phyloP scores from a whole-genome alignment of 2,797 vertebrate species.

The Tapirus indicus region DNA sequence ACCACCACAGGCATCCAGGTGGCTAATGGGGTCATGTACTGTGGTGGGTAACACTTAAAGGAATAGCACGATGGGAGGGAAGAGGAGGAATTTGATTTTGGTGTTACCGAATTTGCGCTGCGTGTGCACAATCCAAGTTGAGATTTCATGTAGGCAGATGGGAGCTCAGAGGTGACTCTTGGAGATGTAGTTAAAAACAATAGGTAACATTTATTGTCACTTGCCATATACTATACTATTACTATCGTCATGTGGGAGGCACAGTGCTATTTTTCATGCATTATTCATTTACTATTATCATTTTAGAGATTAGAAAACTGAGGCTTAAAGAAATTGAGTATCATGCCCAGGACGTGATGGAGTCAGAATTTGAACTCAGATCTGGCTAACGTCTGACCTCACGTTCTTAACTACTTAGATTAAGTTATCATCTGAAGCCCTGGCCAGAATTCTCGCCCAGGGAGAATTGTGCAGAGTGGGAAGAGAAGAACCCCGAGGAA shows the following conservation, averaged over 20 bases:
- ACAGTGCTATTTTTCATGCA: not conserved
- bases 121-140: not conserved
- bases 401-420: not conserved
- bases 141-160: not conserved
- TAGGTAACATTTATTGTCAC: not conserved
- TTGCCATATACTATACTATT: not conserved
- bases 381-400: not conserved
- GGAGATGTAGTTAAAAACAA: not conserved
- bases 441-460: rapidly evolving
- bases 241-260: not conserved
- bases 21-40: not conserved
- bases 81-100: not conserved
- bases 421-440: not conserved
- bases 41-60: not conserved
- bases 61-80: not conserved
- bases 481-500: not conserved
- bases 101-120: not conserved
- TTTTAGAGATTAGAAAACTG: not conserved
- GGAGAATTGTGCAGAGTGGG: not conserved
- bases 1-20: not conserved
- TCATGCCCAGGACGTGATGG: not conserved
- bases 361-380: not conserved
- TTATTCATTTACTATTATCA: not conserved
- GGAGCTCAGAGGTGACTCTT: not conserved
- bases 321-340: not conserved